Base-by-base conservation (phyloP, 2,113 vertebrate species). In the Prochilodus magdalenae region DNA sequence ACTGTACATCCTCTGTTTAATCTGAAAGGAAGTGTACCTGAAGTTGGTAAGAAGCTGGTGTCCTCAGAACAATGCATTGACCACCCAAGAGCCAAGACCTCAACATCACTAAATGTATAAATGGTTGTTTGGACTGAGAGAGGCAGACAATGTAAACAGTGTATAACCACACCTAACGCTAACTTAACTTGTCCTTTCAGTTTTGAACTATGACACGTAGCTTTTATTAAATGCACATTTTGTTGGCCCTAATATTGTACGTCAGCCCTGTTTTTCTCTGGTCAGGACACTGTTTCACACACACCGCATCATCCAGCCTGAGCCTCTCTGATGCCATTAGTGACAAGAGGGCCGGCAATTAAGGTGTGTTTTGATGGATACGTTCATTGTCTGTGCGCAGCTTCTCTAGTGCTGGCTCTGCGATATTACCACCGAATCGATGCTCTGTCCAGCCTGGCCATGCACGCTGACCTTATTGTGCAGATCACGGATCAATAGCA, bases 241-340 rank as follows among this genome's bases (percentile, higher is more conserved):
- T 1, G 20, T 77, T 77, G 26, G 18, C 26, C 11, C 30, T 69
- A 1, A 5, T 10, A 40, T 33, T 33, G 20, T 40, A 36, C 5
- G 44, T 74, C n/a, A 73, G 15, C 4, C 0, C 16, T 16, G 8
- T 8, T 22, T 49, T 18, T 51, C 7, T 63, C 24, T 51, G 51
- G 20, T 16, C 51, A 67, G 53, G 27, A 67, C 49, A 6, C 22
- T 55, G 5, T 55, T 5, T 6, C 18, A 66, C 33, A 60, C n/a
- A 51, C 53, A 75, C 63, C 77, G 26, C 55, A 57, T 24, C 66
- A 49, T 77, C 65, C 44, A 82, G 67, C 80, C 51, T 53, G 73
- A 88, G 86, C 87, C 49, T 87, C 88, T 75, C 49, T 81, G 77
- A 91, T 88, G 69, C 53, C 60, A 77, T 93, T 88, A 89, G 82